A percentile compares a stretch with the other conserved stretches of the same genome.
Evolutionary conservation across 2,113 vertebrate genomes (phyloP).

Genomic region (Caranx melampygus): DNA sequence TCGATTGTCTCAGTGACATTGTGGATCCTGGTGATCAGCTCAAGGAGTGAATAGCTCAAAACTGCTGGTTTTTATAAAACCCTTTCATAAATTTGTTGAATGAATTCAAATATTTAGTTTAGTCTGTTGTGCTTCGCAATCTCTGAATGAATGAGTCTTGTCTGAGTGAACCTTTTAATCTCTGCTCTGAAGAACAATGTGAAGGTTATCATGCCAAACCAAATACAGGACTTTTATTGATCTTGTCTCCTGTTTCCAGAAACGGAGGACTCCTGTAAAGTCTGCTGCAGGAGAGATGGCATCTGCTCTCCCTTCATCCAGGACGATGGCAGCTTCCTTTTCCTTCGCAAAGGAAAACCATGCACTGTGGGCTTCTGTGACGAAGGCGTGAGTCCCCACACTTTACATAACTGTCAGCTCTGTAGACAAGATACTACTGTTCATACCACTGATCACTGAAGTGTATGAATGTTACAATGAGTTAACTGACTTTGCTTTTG

Average conservation of each 20-base stretch:
- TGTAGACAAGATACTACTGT: neutral
- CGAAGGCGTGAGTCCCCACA: slow-evolving; percentile 84
- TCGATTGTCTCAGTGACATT: neutral
- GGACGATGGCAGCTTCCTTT: slow-evolving; percentile 80
- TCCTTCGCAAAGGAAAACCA: slow-evolving; percentile 95
- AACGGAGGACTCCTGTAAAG: slow-evolving; percentile 94
- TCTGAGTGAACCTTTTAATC: neutral
- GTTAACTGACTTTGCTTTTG: neutral
- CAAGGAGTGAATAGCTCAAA: neutral
- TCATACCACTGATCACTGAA: neutral
- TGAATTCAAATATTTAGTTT: neutral
- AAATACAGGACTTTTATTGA: neutral
- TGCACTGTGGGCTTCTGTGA: slow-evolving; percentile 98
- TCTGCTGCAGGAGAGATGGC: slow-evolving; percentile 89
- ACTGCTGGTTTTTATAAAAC: neutral
- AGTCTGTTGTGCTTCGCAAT: neutral
- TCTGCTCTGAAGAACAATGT: neutral
- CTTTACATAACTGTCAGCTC: neutral
- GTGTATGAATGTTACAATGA: neutral
- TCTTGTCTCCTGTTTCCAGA: slow-evolving; percentile 77
- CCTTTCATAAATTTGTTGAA: neutral
- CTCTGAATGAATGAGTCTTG: neutral
- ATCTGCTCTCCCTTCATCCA: slow-evolving; percentile 84
- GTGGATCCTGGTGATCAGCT: neutral
- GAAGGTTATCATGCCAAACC: neutral